A percentile compares a stretch with the other conserved stretches of the same genome.
Conservation (phyloP, 2,888 invertebrate species). For the Caenorhabditis wallacei region DNA sequence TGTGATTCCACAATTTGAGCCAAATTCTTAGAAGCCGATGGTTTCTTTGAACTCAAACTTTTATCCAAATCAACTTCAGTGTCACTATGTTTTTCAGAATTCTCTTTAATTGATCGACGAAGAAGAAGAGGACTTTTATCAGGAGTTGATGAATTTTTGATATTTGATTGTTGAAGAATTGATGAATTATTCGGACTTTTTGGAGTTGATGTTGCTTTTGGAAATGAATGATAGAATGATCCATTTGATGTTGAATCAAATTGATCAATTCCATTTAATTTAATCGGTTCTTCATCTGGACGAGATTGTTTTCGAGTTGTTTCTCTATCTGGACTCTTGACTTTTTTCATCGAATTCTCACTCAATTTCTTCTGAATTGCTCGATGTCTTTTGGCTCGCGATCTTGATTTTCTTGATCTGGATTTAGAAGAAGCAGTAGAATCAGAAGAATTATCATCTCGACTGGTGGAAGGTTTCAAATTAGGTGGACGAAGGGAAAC, state of each 20-base stretch:
- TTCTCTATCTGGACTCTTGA: slow-evolving; percentile 17
- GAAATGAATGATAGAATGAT: slow-evolving; percentile 31
- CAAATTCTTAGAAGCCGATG: slow-evolving; percentile 31
- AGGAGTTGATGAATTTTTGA: slow-evolving; percentile 16
- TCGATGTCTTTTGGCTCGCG: slow-evolving; percentile 32
- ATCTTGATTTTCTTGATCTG: slow-evolving; percentile 36
- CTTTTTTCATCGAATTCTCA: background rate
- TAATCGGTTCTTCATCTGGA: slow-evolving; percentile 30
- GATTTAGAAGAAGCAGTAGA: slow-evolving; percentile 6
- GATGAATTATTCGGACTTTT: slow-evolving; percentile 35
- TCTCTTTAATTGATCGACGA: slow-evolving; percentile 1
- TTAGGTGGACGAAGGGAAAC: slow-evolving; percentile 1
- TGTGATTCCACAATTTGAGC: background rate
- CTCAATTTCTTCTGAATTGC: background rate
- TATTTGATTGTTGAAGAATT: slow-evolving; percentile 15
- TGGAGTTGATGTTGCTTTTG: slow-evolving; percentile 55
- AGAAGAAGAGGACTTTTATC: background rate
- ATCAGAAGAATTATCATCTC: background rate
- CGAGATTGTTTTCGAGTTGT: slow-evolving; percentile 2
- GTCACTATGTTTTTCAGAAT: slow-evolving; percentile 10
- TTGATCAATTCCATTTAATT: slow-evolving; percentile 5
- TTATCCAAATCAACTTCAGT: slow-evolving; percentile 60
- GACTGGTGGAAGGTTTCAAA: background rate
- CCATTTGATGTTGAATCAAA: slow-evolving; percentile 5
- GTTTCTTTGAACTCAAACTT: slow-evolving; percentile 44